A percentile compares a stretch with the other conserved stretches of the same genome.
Conservation (phyloP, 2,888 invertebrate species). For the Chesias legatella region DNA sequence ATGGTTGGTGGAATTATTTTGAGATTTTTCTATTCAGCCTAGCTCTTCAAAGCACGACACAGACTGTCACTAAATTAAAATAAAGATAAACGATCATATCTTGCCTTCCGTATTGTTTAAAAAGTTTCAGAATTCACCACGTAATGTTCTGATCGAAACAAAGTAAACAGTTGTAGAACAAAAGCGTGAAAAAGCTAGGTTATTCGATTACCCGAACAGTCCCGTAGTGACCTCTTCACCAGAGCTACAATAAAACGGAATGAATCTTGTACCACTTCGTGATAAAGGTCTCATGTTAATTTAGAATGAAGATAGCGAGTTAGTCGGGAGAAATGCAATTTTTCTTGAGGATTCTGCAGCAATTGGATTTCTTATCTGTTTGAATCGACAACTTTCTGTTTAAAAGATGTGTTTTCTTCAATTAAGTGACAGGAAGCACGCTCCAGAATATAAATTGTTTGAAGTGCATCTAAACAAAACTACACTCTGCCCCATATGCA, state of each 20-base stretch:
- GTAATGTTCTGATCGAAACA: slow-evolving; percentile 1
- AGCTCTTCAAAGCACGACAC: too few species aligned
- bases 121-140: not conserved
- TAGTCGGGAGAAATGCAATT: slow-evolving; percentile 16
- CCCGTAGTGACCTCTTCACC: slow-evolving; percentile 37
- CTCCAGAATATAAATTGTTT: too few species aligned
- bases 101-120: not conserved
- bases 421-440: too few species aligned
- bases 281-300: slow-evolving; percentile 31
- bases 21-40: too few species aligned
- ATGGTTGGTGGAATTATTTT: too few species aligned
- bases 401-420: too few species aligned
- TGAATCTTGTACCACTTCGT: slow-evolving; percentile 27
- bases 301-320: slow-evolving; percentile 21
- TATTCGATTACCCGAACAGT: slow-evolving; percentile 43
- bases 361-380: slow-evolving; percentile 10
- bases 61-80: too few species aligned
- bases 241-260: slow-evolving; percentile 31
- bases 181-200: slow-evolving; percentile 31
- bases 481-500: too few species aligned
- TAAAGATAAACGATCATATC: too few species aligned
- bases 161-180: slow-evolving; percentile 12
- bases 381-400: slow-evolving; percentile 1
- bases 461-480: too few species aligned
- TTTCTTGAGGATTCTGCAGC: slow-evolving; percentile 9